phyloP scores from a whole-genome alignment of 2,113 vertebrate genomes.

The Pygoscelis antarcticus region DNA sequence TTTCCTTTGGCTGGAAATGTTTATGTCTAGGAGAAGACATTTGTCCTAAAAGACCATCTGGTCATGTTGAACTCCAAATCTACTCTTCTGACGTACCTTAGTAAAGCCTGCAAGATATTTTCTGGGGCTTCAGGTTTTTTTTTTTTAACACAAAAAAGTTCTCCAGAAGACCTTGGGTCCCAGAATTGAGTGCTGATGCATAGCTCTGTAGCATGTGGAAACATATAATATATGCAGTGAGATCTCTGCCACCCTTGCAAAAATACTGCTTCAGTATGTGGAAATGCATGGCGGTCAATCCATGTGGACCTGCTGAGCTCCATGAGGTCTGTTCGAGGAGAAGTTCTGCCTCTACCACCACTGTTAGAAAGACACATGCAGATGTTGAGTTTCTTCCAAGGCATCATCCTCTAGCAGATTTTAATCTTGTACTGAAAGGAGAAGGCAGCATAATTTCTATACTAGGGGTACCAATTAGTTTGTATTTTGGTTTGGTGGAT shows the following conservation, averaged over 20 bases:
- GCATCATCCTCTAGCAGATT: background rate
- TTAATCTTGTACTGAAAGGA: background rate
- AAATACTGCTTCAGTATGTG: background rate
- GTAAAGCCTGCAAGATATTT: background rate
- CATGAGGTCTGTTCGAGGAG: background rate
- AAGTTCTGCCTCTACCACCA: background rate
- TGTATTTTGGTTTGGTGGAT: background rate
- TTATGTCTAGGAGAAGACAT: background rate
- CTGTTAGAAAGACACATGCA: background rate
- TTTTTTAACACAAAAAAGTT: background rate
- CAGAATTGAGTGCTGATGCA: background rate
- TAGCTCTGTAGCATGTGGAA: background rate
- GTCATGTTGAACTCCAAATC: background rate
- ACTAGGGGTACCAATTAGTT: background rate
- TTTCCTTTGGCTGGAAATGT: background rate
- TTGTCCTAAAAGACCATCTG: background rate
- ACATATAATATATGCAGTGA: background rate
- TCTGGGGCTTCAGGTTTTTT: background rate
- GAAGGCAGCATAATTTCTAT: background rate
- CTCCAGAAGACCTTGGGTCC: background rate
- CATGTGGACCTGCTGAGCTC: background rate
- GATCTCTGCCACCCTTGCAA: background rate
- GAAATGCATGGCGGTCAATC: accelerated
- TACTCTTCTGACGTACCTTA: background rate
- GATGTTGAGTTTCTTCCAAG: background rate